Evolutionary conservation across 2,797 vertebrate species (phyloP), one percentile per base, ranked within the genome.

Genomic region (Poeciliopsis infans): DNA sequence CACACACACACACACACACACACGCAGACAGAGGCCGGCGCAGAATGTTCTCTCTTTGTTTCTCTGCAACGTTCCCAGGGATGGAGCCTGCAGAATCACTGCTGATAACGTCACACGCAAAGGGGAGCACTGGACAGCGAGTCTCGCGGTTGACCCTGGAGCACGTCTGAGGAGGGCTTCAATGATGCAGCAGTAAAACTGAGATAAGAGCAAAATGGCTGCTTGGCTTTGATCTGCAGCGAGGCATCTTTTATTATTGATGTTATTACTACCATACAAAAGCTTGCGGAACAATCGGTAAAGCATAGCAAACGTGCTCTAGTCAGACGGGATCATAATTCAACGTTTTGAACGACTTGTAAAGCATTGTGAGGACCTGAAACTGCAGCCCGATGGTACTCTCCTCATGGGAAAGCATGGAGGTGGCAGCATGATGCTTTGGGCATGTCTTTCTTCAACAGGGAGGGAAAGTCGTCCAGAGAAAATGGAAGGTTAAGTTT

Each of bases 21-120:
- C 16, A 47, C 55, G 15, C 36, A 31, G 13, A 31, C 13, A 41
- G 23, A 46, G 12, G n/a, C n/a, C 66, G 23, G 73, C 39, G n/a
- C 39, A 76, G n/a, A 69, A 82, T 81, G 70, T 78, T 82, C 68
- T 55, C 15, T 79, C 41, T 72, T 74, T 69, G 70, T 41, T 39
- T 23, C n/a, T 76, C n/a, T 69, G 68, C 46, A 59, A 51, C 53
- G 25, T 23, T 36, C 46, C 75, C 36, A n/a, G 73, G 36, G 57
- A 79, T 71, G 85, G 79, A 78, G 76, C 75, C 57, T 76, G 33
- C 68, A 79, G 46, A 55, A 77, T 73, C 66, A 72, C 68, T 78
- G 72, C 79, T 84, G 83, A 87, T 80, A 76, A 75, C 43, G 15
- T 83, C 79, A 85, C 25, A 76, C 46, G 33, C 0, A 55, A 16